These are phyloP conservation scores for Carassius gibelio DNA, from an alignment of 2,113 vertebrate genomes.

Conservation along the genomic window DNA sequence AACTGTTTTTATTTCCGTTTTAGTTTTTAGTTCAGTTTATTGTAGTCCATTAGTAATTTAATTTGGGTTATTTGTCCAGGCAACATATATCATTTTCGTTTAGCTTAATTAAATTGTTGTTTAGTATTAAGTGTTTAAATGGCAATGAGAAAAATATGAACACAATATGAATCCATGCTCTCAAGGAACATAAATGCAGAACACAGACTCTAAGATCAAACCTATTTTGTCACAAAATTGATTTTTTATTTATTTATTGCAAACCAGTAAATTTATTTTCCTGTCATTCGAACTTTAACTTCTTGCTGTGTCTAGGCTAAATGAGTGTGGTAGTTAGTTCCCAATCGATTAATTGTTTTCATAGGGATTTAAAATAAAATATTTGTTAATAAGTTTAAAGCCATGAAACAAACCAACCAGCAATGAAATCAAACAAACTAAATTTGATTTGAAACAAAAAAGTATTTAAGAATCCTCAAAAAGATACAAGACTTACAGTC, in stretches of 20 bases:
- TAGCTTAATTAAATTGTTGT: neutral
- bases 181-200: neutral
- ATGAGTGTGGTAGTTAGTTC: neutral
- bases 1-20: neutral
- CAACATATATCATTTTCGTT: neutral
- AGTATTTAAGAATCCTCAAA: no score
- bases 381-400: no score
- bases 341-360: no score
- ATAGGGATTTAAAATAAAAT: no score
- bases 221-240: neutral
- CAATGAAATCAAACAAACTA: no score
- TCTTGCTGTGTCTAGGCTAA: neutral
- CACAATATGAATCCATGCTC: neutral
- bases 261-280: neutral
- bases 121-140: neutral
- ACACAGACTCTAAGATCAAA: neutral
- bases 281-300: neutral
- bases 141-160: no score
- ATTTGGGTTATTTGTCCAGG: neutral
- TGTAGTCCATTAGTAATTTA: neutral
- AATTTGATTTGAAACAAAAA: no score
- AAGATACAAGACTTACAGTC: no score
- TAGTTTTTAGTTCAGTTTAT: neutral
- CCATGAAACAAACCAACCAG: no score
- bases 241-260: neutral